Base-by-base conservation (phyloP, 2,888 invertebrate genomes). In the Dysmachus trigonus region DNA sequence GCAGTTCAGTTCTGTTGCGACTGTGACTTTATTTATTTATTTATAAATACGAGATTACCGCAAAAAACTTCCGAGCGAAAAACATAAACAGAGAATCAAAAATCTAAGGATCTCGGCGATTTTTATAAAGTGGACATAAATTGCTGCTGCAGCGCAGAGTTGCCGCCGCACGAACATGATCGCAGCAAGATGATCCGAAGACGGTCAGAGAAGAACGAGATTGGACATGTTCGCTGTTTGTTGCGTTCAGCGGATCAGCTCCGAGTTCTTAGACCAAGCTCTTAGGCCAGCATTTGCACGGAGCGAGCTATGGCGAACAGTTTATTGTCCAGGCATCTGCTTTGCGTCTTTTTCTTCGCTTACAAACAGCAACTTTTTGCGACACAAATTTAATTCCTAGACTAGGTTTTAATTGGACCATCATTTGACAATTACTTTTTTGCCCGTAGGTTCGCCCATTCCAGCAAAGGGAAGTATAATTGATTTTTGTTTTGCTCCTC, bases 61-160 rank as follows among this genome's bases (percentile, higher is more conserved):
- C 62, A 62, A 62, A n/a, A 62, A 82, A 82, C 62, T 82, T 5
- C 18, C 22, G 33, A 62, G 53, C 33, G 62, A 82, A 62, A 53
- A 62, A 53, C 53, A 82, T 62, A 82, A 82, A 62, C 81, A 62
- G 62, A 82, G 33, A 27, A 62, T 82, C 81, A 79, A 79, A 47
- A 79, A 79, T 79, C 79, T 79, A 79, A 79, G 79, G 79, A 79
- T 79, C 79, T 79, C 33, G 5, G 81, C 62, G 81, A 62, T 62
- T 82, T 82, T 82, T 62, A 82, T 82, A 82, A 79, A 79, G 51
- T 79, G 79, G 79, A 79, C 62, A 53, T 82, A 82, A 82, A 82
- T 82, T 82, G 53, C 81, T 13, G 47, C 30, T n/a, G 62, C 62
- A 22, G 62, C 62, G n/a, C n/a, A n/a, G n/a, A n/a, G n/a, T n/a